A percentile compares a stretch with the other conserved stretches of the same genome.
Evolutionary conservation across 2,888 invertebrate genomes (phyloP).

Genomic region (Phania funesta): DNA sequence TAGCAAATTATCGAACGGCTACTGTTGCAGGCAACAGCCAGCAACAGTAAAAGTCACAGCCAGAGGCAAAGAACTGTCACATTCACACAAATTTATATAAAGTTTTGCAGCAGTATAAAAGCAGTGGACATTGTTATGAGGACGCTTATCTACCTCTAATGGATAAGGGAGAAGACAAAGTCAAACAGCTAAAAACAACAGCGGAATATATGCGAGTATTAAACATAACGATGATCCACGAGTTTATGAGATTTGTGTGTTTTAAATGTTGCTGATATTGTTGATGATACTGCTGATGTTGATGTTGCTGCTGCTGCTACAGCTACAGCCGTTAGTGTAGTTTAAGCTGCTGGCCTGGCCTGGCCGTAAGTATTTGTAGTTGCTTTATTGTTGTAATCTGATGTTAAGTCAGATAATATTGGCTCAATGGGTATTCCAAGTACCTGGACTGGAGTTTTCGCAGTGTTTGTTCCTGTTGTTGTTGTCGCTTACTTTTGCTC

Average conservation of each 20-base stretch:
- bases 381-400: constrained; percentile 74
- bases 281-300: constrained; percentile 24
- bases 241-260: constrained; percentile 61
- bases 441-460: constrained; percentile 11
- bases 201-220: neutral
- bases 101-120: neutral
- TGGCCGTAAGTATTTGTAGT: constrained; percentile 36
- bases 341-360: neutral
- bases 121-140: constrained; percentile 50
- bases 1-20: constrained; percentile 80
- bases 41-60: constrained; percentile 36
- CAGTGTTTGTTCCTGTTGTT: neutral
- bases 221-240: constrained; percentile 60
- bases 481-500: constrained; percentile 29
- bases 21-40: constrained; percentile 70
- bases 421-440: constrained; percentile 40
- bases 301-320: constrained; percentile 10
- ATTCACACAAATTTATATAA: neutral
- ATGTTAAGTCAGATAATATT: constrained; percentile 74
- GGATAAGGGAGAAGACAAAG: constrained; percentile 55
- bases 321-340: neutral
- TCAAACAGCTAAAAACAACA: constrained; percentile 19
- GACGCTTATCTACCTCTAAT: constrained; percentile 61
- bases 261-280: constrained; percentile 49
- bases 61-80: neutral